phyloP scores from a whole-genome alignment of 2,113 vertebrate genomes.

The Choloepus hoffmanni region DNA sequence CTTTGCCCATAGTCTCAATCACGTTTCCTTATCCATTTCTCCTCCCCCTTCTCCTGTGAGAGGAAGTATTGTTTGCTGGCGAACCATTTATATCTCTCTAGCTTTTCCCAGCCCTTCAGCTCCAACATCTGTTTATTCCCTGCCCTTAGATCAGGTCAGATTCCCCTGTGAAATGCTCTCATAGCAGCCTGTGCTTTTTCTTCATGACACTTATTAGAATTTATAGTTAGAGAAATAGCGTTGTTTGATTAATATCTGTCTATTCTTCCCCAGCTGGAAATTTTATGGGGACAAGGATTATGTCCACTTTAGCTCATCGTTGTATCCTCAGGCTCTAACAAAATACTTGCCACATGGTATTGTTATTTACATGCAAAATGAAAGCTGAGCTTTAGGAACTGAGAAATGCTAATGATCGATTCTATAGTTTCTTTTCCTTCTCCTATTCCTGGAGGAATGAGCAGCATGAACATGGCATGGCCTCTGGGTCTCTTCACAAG shows the following conservation, averaged over 20 bases:
- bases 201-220: not conserved
- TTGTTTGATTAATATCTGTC: constrained; percentile 52
- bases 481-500: not conserved
- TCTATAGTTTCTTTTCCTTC: not conserved
- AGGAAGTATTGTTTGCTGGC: constrained; percentile 68
- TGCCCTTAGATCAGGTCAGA: not conserved
- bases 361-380: constrained; percentile 69
- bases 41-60: constrained; percentile 40
- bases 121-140: not conserved
- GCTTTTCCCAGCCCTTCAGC: not conserved
- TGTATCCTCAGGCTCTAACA: not conserved
- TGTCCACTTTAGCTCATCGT: constrained; percentile 34
- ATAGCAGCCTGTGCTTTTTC: not conserved
- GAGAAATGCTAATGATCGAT: constrained; percentile 55
- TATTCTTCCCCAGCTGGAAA: constrained; percentile 3
- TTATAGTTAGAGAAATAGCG: constrained; percentile 20
- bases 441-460: constrained; percentile 6
- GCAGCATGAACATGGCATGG: not conserved
- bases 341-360: not conserved
- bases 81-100: constrained; percentile 47
- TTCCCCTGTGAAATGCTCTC: not conserved
- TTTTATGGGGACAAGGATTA: constrained; percentile 52
- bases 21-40: not conserved
- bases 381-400: constrained; percentile 32
- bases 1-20: not conserved